Evolutionary conservation across 2,797 vertebrate species (phyloP), one percentile per base, ranked within the genome.

Genomic region (Limosa lapponica): DNA sequence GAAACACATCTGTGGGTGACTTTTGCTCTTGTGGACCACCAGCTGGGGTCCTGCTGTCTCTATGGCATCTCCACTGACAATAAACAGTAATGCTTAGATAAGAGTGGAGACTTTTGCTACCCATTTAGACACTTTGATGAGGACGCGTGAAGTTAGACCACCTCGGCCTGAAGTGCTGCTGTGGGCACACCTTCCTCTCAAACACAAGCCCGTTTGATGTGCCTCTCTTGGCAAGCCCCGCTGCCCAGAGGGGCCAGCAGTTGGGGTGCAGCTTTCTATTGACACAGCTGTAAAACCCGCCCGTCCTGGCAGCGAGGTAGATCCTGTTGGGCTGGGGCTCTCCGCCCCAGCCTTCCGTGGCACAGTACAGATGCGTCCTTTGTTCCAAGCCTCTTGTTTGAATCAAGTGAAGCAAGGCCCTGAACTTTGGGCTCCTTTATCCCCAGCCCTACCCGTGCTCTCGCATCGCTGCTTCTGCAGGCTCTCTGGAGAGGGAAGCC

Each of bases 181-280:
- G 0, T 30, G 46, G 69, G 49, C 83, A 79, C 83, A 34, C 93
- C 70, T 92, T 84, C 41, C 23, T 62, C 58, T 91, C 70, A 84
- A 92, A 84, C 58, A 65, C 10, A 34, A 72, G 4, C 34, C 49
- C 0, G 0, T 95, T 89, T 65, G 74, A 78, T 75, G 46, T 91
- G 43, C 66, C 86, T 92, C 61, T 36, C 58, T 80, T 89, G 92
- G 90, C 94, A 95, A 83, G 69, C 16, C 34, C 44, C 2, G 2
- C 54, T 1, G 8, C 66, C 54, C 81, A 72, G 65, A 14, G 11
- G 43, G 62, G 41, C 65, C 83, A 89, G 66, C 49, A 87, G 66
- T 87, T 81, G 90, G 87, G 90, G 62, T 87, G 93, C 66, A 89
- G 91, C 89, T 80, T 75, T 93, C 66, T 93, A 28, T 92, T 91